phyloP scores from a whole-genome alignment of 2,797 vertebrate species.

The Poecilia picta region DNA sequence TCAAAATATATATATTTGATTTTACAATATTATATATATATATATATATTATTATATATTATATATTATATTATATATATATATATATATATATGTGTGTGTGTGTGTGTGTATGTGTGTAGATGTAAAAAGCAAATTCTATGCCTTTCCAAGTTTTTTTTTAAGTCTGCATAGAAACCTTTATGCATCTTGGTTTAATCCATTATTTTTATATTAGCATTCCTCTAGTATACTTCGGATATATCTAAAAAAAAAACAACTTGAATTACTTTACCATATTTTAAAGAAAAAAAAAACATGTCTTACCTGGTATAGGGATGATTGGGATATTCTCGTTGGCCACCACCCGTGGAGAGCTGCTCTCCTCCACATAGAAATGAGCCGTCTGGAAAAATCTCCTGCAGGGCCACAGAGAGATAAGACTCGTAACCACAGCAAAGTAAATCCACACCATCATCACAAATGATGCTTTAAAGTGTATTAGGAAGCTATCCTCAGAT shows the following conservation, averaged over 20 bases:
- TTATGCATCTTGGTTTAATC: not conserved
- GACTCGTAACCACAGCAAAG: constrained; percentile 24
- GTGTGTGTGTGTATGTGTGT: no score
- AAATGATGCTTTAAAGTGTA: constrained; percentile 50
- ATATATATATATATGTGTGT: no score
- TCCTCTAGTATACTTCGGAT: not conserved
- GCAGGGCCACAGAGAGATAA: constrained; percentile 67
- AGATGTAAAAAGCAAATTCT: not conserved
- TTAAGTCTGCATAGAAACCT: not conserved
- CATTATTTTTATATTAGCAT: not conserved
- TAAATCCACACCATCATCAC: constrained; percentile 43
- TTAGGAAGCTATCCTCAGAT: constrained; percentile 60
- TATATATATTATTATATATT: no score
- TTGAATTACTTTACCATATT: not conserved
- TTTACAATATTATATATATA: no score
- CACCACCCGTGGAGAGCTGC: constrained; percentile 95
- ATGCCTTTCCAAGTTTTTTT: not conserved
- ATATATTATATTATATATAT: no score
- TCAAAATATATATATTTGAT: no score
- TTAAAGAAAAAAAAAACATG: not conserved
- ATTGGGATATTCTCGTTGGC: constrained; percentile 96
- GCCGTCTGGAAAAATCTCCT: constrained; percentile 99
- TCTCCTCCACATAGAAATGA: constrained; percentile 98
- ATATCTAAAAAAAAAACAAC: not conserved
- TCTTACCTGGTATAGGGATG: constrained; percentile 95